Percentiles rank a stretch among this genome's conserved stretches.
phyloP scores from a whole-genome alignment of 35 echinoderm and acorn worm species.

The Ophioderma brevispina region DNA sequence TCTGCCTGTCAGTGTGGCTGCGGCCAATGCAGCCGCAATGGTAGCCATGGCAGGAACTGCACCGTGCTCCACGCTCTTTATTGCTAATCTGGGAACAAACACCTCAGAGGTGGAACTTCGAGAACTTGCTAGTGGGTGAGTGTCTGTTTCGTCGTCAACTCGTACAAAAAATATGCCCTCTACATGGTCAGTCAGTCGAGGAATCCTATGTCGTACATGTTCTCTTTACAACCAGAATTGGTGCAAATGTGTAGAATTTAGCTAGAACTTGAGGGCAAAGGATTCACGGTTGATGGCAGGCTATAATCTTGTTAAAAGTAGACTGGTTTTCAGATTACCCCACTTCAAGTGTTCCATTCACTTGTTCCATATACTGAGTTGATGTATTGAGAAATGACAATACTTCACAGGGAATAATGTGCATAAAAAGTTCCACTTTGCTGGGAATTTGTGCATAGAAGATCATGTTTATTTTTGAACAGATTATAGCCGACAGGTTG shows the following conservation, averaged over 20 bases:
- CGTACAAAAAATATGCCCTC: background rate
- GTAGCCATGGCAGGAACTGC: conserved; percentile 87
- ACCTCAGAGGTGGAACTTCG: conserved; percentile 93
- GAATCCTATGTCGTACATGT: background rate
- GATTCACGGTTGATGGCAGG: background rate
- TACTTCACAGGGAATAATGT: too few species aligned
- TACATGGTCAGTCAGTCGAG: background rate
- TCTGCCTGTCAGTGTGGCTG: conserved; percentile 94
- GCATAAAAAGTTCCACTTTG: too few species aligned
- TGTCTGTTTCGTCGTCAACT: conserved; percentile 8
- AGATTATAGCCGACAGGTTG: too few species aligned
- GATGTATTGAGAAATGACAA: too few species aligned
- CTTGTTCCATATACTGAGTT: too few species aligned
- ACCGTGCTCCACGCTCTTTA: conserved; percentile 97
- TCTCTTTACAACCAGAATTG: background rate
- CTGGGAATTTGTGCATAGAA: too few species aligned
- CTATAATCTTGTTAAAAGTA: background rate
- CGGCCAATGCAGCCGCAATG: conserved; percentile 87
- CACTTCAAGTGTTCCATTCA: too few species aligned
- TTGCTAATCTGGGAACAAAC: conserved; percentile 96
- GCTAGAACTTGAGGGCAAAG: background rate
- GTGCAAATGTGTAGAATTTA: background rate
- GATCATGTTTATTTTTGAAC: too few species aligned
- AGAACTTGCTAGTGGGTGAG: conserved; percentile 92
- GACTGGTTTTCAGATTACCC: too few species aligned